Conservation (phyloP, 2,113 vertebrate species). For the Otus sunia region DNA sequence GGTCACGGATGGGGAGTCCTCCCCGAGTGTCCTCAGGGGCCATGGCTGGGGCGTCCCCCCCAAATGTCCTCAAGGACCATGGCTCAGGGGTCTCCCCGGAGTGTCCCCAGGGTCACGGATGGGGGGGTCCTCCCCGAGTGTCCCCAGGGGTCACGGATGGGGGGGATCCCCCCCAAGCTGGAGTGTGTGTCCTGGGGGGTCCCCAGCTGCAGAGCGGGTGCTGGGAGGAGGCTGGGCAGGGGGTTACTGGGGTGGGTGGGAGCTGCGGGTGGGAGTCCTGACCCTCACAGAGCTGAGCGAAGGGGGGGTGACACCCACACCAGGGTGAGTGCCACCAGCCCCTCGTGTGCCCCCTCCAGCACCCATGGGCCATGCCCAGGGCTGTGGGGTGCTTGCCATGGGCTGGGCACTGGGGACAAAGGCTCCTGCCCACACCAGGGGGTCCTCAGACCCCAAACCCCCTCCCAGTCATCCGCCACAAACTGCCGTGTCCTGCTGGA, state of each 20-base stretch:
- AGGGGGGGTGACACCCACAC: neutral
- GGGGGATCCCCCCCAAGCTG: no score
- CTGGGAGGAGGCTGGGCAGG: neutral
- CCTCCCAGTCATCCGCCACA: accelerated
- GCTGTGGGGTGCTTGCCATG: neutral
- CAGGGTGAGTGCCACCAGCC: neutral
- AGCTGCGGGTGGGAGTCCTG: neutral
- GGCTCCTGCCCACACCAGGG: neutral
- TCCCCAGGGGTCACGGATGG: neutral
- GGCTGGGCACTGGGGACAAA: neutral
- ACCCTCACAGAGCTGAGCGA: neutral
- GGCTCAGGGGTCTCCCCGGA: neutral
- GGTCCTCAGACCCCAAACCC: neutral
- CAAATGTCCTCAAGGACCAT: neutral
- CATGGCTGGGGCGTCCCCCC: no score
- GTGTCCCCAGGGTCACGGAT: neutral
- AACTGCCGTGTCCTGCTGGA: neutral
- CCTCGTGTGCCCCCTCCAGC: neutral
- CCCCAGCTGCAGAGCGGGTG: neutral
- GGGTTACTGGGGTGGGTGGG: neutral
- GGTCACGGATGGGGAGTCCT: no score
- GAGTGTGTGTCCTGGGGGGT: neutral
- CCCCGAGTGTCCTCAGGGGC: no score
- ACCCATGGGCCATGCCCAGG: neutral
- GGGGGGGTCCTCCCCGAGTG: neutral